Evolutionary conservation across 2,797 vertebrate species (phyloP), one percentile per base, ranked within the genome.

Genomic region (Rhyacichthys aspro): DNA sequence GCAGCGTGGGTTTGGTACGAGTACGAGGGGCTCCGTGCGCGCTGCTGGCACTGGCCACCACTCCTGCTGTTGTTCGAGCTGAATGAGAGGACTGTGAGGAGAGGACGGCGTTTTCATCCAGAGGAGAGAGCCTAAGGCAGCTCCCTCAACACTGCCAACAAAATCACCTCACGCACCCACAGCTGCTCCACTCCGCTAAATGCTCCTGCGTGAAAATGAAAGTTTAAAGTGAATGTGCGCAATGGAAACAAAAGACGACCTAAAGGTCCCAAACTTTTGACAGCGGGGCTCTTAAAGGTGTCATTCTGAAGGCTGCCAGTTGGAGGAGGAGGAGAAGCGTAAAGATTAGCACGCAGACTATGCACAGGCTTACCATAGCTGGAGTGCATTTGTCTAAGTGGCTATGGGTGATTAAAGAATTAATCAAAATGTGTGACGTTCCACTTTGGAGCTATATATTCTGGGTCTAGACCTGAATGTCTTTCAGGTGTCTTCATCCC

Each of bases 251-350:
- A 41, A 56, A 32, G 45, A 38, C 2, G 8, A 50, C 43, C 5
- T 23, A 23, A 72, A 56, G n/a, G n/a, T 38, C 38, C 33, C 9
- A 73, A 88, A 85, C 64, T 75, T 86, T 59, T 76, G 57, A 63
- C 64, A 68, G 67, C 52, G 45, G 28, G 44, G 68, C 44, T 62
- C 38, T 52, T 5, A 34, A 48, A 73, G 61, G 78, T 84, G 87
- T 81, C 63, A 55, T 86, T 82, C 84, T 74, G 49, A 9, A 41
- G 43, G 0, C 64, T 65, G 80, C 81, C 87, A 66, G 76, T 43
- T 83, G 86, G 86, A 87, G 83, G 82, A 87, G 83, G 82, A 79
- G 78, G 74, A 87, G 82, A 83, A 55, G 83, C 74, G 71, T 44
- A 16, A 47, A 76, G 63, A 74, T 64, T 11, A 23, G 46, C 56